Evolutionary conservation across 2,888 invertebrate species (phyloP), one percentile per base, ranked within the genome.

Genomic region (Andricus quercusramuli): DNA sequence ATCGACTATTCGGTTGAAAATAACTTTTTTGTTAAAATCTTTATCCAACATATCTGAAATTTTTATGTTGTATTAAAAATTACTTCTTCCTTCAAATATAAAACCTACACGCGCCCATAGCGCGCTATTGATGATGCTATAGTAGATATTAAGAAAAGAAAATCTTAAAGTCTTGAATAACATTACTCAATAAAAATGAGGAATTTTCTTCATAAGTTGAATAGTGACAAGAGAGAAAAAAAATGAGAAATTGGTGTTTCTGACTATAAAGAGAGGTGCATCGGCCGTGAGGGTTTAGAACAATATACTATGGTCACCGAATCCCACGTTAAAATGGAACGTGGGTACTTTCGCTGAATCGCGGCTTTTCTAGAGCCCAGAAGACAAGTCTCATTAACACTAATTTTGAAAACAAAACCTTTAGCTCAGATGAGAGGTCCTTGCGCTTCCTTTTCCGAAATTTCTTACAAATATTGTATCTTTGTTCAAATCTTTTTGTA

Each of bases 321-420:
- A 83, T 88, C 88, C 83, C 90, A 88, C 88, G 90, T 84, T 84
- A 86, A 90, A 90, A 88, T 90, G 83, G 92, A 89, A 92, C 92
- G 92, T 92, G 92, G 90, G 91, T 89, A 91, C 87, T 88, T 91
- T 90, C 85, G 85, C 83, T 85, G 79, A 82, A 76, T 82, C 70
- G 65, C 41, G 80, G 78, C 81, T 85, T 86, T 85, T 84, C 82
- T 82, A 11, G n/a, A 56, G 9, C n/a, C n/a, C 56, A 56, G 8
- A 59, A 59, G 59, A n/a, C 59, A 59, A 59, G n/a, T 59, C 59
- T 59, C 11, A 59, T 59, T 3, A 37, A 37, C 0, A 22, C 3
- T 13, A 59, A 56, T 82, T 74, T 77, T 78, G 41, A 80, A 81
- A 64, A 20, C 8, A 37, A 65, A 78, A 66, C 20, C 25, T 79